Evolutionary conservation across 2,113 vertebrate species (phyloP).

Genomic region (Pogonocichla stellata): DNA sequence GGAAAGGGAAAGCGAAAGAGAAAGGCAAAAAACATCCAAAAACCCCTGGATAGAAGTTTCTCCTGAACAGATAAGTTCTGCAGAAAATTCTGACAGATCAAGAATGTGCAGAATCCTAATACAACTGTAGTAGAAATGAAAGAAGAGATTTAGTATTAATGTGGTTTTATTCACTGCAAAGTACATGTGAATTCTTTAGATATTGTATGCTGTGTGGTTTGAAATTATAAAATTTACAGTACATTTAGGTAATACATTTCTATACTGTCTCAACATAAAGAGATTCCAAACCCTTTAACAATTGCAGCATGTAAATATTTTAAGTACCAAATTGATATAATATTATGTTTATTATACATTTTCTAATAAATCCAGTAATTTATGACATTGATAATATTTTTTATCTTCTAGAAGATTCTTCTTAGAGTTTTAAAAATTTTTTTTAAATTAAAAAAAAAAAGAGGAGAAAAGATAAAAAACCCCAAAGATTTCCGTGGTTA

Average conservation of each 20-base stretch:
- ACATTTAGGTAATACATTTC: neutral
- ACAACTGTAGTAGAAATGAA: neutral
- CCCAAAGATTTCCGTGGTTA: neutral
- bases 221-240: neutral
- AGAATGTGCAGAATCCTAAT: neutral
- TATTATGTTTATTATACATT: neutral
- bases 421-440: neutral
- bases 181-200: neutral
- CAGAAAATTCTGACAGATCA: neutral
- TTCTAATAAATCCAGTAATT: neutral
- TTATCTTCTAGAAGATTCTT: neutral
- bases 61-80: neutral
- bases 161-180: neutral
- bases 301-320: neutral
- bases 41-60: rapidly evolving
- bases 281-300: neutral
- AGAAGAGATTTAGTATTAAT: neutral
- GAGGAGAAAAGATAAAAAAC: neutral
- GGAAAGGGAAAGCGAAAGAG: neutral
- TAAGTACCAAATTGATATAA: neutral
- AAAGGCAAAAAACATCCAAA: neutral
- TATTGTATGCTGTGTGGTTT: neutral
- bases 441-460: neutral
- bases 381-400: neutral
- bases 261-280: neutral